Percentiles rank a stretch among this genome's conserved stretches.
These are phyloP conservation scores for Trichogramma evanescens DNA, from an alignment of 2,888 invertebrate genomes.

Conservation along the genomic window DNA sequence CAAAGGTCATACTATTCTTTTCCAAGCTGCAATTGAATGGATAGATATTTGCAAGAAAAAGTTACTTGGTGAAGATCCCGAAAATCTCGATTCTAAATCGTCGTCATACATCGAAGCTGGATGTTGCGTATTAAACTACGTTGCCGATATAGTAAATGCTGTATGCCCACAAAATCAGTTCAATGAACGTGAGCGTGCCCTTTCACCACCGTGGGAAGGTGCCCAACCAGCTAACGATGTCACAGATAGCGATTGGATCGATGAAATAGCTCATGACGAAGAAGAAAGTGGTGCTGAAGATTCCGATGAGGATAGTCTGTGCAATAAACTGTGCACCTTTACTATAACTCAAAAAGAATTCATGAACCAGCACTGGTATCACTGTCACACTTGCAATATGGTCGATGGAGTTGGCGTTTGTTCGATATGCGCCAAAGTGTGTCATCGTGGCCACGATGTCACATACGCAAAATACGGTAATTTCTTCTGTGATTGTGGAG, in stretches of 20 bases:
- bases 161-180: slow-evolving; percentile 45
- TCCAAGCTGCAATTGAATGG: slow-evolving; percentile 76
- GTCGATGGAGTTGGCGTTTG: slow-evolving; percentile 97
- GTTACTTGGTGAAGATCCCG: slow-evolving; percentile 51
- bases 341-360: slow-evolving; percentile 95
- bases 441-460: slow-evolving; percentile 93
- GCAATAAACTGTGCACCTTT: slow-evolving; percentile 91
- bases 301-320: slow-evolving; percentile 84
- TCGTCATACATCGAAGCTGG: slow-evolving; percentile 61
- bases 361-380: slow-evolving; percentile 98
- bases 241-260: slow-evolving; percentile 74
- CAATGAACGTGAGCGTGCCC: slow-evolving; percentile 46
- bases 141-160: slow-evolving; percentile 67
- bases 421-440: slow-evolving; percentile 93
- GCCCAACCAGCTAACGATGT: slow-evolving; percentile 45
- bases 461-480: slow-evolving; percentile 97
- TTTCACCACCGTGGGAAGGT: slow-evolving; percentile 74
- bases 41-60: slow-evolving; percentile 62
- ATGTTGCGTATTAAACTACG: slow-evolving; percentile 76
- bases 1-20: slow-evolving; percentile 70
- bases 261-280: slow-evolving; percentile 77
- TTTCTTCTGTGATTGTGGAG: slow-evolving; percentile 99
- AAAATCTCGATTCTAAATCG: slow-evolving; percentile 49
- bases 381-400: slow-evolving; percentile 98
- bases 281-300: slow-evolving; percentile 91